phyloP scores from a whole-genome alignment of 2,888 invertebrate genomes.

The Brachypalpus laphriformis region DNA sequence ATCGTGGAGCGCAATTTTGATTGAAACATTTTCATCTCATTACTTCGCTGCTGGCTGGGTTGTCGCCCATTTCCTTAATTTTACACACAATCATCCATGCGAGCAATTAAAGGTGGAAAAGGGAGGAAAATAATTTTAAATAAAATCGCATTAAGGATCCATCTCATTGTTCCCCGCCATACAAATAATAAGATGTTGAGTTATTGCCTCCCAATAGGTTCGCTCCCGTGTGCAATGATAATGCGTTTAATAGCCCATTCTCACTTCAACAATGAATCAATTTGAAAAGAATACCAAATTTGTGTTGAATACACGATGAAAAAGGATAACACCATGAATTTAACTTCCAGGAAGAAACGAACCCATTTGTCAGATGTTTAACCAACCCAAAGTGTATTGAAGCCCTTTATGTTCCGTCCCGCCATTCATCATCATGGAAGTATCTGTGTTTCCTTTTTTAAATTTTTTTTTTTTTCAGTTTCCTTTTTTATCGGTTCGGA shows the following conservation, averaged over 20 bases:
- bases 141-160: conserved; percentile 23
- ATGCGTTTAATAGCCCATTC: conserved; percentile 42
- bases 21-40: conserved; percentile 27
- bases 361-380: conserved; percentile 56
- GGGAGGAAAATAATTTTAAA: conserved; percentile 3
- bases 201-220: conserved; percentile 5
- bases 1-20: conserved; percentile 5
- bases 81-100: not conserved
- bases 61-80: not conserved
- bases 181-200: conserved; percentile 3
- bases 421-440: conserved; percentile 43
- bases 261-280: conserved; percentile 45
- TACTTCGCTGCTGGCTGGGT: not conserved
- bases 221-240: conserved; percentile 2
- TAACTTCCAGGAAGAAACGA: conserved; percentile 11
- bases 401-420: conserved; percentile 27
- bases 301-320: conserved; percentile 33
- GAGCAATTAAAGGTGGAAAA: not conserved
- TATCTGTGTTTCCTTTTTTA: conserved; percentile 12
- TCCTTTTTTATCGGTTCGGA: not conserved
- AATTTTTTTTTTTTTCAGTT: conserved; percentile 15
- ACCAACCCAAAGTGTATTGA: conserved; percentile 48
- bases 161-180: not conserved
- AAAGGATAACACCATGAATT: conserved; percentile 42
- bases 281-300: conserved; percentile 31